Evolutionary conservation across 2,888 invertebrate species (phyloP).

Genomic region (Oithona nana): DNA sequence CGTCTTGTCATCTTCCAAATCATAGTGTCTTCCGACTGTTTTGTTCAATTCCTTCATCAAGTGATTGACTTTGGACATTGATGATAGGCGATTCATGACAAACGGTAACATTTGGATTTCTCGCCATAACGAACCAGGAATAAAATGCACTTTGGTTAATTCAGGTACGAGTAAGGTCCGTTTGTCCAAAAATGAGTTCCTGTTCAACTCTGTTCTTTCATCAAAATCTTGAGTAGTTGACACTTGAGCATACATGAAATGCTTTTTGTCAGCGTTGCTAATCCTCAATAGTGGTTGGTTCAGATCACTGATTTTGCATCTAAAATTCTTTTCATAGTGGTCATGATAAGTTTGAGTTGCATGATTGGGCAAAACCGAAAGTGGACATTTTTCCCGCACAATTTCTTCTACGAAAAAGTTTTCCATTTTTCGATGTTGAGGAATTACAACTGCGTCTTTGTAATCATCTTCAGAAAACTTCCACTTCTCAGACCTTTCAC

Average conservation of each 20-base stretch:
- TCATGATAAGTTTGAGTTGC: background rate
- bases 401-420: constrained; percentile 8
- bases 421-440: background rate
- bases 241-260: background rate
- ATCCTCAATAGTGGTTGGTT: constrained; percentile 9
- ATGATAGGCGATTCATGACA: background rate
- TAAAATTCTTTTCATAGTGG: background rate
- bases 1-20: background rate
- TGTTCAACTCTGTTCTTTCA: background rate
- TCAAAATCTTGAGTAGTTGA: too few relatives aligned
- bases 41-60: background rate
- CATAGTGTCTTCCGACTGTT: background rate
- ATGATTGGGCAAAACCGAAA: background rate
- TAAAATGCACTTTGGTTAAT: background rate
- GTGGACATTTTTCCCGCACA: background rate
- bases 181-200: constrained; percentile 5
- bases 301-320: background rate
- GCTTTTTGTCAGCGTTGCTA: constrained; percentile 8
- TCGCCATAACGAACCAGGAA: background rate
- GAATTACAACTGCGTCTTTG: background rate
- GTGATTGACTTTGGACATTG: background rate
- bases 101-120: constrained; percentile 11
- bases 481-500: background rate
- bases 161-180: constrained; percentile 8
- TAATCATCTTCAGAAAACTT: background rate